phyloP scores from a whole-genome alignment of 2,797 vertebrate species.

The Setipinna tenuifilis region DNA sequence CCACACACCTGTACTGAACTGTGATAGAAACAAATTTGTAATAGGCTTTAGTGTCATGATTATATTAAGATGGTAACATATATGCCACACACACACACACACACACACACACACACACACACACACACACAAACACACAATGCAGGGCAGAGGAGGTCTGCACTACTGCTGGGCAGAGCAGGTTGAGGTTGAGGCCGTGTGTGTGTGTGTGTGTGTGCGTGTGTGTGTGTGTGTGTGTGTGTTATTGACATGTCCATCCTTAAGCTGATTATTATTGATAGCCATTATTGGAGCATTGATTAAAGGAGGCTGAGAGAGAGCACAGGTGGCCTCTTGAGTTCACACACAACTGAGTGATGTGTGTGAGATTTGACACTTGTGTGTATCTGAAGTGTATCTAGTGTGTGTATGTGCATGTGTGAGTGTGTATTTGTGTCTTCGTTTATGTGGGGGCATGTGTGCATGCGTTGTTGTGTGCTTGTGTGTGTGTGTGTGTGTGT shows the following conservation, averaged over 20 bases:
- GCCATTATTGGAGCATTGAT: not conserved
- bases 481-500: not conserved
- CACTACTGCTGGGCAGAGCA: too few species aligned
- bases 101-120: too few species aligned
- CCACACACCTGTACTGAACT: not conserved
- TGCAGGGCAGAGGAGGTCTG: too few species aligned
- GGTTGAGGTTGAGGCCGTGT: not conserved
- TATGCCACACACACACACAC: too few species aligned
- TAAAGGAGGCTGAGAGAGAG: not conserved
- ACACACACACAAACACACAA: too few species aligned
- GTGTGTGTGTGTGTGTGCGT: not conserved
- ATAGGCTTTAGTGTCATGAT: too few species aligned
- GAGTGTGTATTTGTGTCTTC: not conserved
- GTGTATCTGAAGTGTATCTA: too few species aligned
- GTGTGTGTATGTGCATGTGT: not conserved
- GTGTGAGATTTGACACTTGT: too few species aligned
- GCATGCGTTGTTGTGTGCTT: not conserved
- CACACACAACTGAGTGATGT: not conserved
- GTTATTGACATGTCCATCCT: conserved; percentile 5
- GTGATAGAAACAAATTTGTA: not conserved
- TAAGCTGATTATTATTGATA: conserved; percentile 1
- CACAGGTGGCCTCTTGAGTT: not conserved
- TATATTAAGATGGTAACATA: too few species aligned
- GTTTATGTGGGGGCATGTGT: not conserved
- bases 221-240: not conserved